Percentiles rank a stretch among this genome's conserved stretches.
These are phyloP conservation scores for Frieseomelitta varia DNA, from an alignment of 1,140 invertebrate genomes.

Conservation along the genomic window DNA sequence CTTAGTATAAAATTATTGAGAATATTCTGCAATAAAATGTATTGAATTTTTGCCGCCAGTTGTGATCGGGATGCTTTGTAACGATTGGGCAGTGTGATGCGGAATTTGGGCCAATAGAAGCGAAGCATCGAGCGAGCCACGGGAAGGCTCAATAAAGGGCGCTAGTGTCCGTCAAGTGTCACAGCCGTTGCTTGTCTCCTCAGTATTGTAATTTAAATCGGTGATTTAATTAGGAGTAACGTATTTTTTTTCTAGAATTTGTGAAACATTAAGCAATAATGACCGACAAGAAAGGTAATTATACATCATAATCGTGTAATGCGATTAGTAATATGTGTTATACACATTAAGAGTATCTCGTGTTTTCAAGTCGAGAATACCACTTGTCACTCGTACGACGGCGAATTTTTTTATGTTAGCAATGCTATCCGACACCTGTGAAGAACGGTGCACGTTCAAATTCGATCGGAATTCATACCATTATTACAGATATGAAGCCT, in stretches of 20 bases:
- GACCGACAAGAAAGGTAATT: slow-evolving; percentile 83
- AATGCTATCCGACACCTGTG: slow-evolving; percentile 38
- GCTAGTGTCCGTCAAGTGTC: slow-evolving; percentile 77
- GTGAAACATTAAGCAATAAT: slow-evolving; percentile 80
- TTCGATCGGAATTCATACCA: slow-evolving; percentile 26
- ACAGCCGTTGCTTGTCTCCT: slow-evolving; percentile 74
- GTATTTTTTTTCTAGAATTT: slow-evolving; percentile 74
- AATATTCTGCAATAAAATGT: background rate
- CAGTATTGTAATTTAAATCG: slow-evolving; percentile 72
- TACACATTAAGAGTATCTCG: slow-evolving; percentile 65
- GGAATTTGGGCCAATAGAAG: slow-evolving; percentile 34
- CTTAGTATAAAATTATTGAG: background rate
- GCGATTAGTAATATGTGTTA: slow-evolving; percentile 60
- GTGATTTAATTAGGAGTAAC: slow-evolving; percentile 74
- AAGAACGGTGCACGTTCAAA: slow-evolving; percentile 48
- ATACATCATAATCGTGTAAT: slow-evolving; percentile 70
- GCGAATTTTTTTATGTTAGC: slow-evolving; percentile 42
- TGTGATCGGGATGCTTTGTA: background rate
- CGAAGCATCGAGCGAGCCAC: slow-evolving; percentile 20
- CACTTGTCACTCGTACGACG: slow-evolving; percentile 72
- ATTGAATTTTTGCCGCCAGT: slow-evolving; percentile 33
- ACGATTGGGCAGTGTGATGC: slow-evolving; percentile 17
- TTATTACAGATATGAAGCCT: slow-evolving; percentile 31
- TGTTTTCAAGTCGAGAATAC: slow-evolving; percentile 72
- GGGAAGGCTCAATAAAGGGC: slow-evolving; percentile 75